Base-by-base conservation (phyloP, 2,888 invertebrate genomes). In the Lycophotia porphyrea region DNA sequence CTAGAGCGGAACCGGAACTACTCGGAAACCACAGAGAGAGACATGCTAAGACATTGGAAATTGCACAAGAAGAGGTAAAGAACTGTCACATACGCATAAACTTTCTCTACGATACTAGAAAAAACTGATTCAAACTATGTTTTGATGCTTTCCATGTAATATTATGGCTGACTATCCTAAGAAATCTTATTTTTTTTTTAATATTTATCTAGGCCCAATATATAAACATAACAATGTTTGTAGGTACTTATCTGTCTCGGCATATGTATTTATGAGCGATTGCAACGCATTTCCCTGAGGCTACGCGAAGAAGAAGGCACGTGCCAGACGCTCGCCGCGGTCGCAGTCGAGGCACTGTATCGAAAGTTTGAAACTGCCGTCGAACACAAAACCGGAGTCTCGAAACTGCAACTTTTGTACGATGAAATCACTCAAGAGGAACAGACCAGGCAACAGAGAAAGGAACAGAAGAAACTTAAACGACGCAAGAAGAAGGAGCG, bases 21-120 rank as follows among this genome's bases (percentile, higher is more conserved):
- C 97, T 98, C 85, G 99, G 98, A 47, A 98, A 98, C 91, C 97
- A 98, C 87, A 97, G 99, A 81, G 99, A 99, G 93, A 97, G 99
- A 75, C 99, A 99, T 93, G 99, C 99, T 13, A 99, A 99, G 95
- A 99, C 99, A n/a, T 95, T 99, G 88, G 99, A 99, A 96, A 99
- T 99, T 85, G 99, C 99, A 88, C 99, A 99, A 95, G 99, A 99
- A 95, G 99, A 99, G 96, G 96, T 94, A 78, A 39, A 21, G 31
- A 34, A 60, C 31, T 34, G 18, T 58, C 9, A 58, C 21, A 31
- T 9, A 58, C 3, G 52, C 52, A 15, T 13, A 31, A 18, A 15
- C 15, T 27, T 18, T 58, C 18, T 58, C 58, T n/a, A 52, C 1
- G 52, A 11, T 52, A 7, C 11, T n/a, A n/a, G n/a, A 11, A 5